A percentile compares a stretch with the other conserved stretches of the same genome.
phyloP scores from a whole-genome alignment of 1,140 invertebrate species.

The Pseudomyrmex cubaensis region DNA sequence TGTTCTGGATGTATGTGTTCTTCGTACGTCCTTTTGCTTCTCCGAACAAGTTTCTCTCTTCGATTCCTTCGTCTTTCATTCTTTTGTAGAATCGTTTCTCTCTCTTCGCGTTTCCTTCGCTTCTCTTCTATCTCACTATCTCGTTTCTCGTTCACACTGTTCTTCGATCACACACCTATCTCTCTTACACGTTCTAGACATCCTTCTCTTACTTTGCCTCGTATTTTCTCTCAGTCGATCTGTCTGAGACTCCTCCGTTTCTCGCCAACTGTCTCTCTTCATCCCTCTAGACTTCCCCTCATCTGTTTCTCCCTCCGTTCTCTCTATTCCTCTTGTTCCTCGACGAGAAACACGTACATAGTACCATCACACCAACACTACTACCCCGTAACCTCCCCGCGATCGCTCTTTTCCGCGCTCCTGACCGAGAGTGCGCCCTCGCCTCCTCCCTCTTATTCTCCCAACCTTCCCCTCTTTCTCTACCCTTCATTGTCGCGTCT shows the following conservation, averaged over 20 bases:
- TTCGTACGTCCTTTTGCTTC: slow-evolving; percentile 51
- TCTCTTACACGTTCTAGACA: not conserved
- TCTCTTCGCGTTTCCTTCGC: slow-evolving; percentile 37
- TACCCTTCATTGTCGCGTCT: slow-evolving; percentile 33
- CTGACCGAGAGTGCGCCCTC: slow-evolving; percentile 38
- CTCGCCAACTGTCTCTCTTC: slow-evolving; percentile 49
- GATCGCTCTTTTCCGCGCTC: slow-evolving; percentile 66
- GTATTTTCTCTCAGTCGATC: slow-evolving; percentile 60
- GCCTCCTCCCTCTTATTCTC: slow-evolving; percentile 13
- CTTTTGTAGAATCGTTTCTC: slow-evolving; percentile 44
- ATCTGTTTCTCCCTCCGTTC: slow-evolving; percentile 13
- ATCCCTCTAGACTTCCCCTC: slow-evolving; percentile 34
- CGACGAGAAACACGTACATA: slow-evolving; percentile 20
- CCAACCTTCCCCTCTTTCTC: not conserved
- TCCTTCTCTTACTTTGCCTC: slow-evolving; percentile 23
- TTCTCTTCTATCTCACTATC: slow-evolving; percentile 59
- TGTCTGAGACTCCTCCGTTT: slow-evolving; percentile 32
- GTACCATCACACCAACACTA: slow-evolving; percentile 56
- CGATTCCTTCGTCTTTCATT: slow-evolving; percentile 61
- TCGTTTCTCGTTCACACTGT: slow-evolving; percentile 22
- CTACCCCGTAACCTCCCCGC: slow-evolving; percentile 66
- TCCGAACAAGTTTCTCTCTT: slow-evolving; percentile 50
- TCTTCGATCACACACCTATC: slow-evolving; percentile 14
- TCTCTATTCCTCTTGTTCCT: slow-evolving; percentile 9
- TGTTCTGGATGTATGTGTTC: slow-evolving; percentile 2